Base-by-base conservation (phyloP, 2,888 invertebrate genomes). In the Andricus quercusramuli region DNA sequence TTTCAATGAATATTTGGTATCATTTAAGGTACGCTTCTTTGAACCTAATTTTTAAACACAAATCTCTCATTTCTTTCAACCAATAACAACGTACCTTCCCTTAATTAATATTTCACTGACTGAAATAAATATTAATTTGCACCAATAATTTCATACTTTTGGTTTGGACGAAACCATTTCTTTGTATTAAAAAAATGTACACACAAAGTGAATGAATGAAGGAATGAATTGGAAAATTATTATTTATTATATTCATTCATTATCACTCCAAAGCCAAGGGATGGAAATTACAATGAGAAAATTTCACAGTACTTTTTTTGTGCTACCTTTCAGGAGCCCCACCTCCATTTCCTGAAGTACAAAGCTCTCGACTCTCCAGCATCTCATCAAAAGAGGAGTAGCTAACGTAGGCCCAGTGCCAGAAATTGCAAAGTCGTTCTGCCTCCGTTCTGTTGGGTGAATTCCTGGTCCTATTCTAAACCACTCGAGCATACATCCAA, bases 401-500 rank as follows among this genome's bases (percentile, higher is more conserved):
- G 3, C 25, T 64, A 22, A 64, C 15, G 25, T 17, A 29, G 25
- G 64, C 13, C 29, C 15, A 64, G 25, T 64, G 17, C 29, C 29
- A 17, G 64, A 29, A 29, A 64, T 64, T 64, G 64, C 64, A 64
- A 64, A 64, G 64, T 64, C 64, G 64, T 29, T 64, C 25, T 64
- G 25, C 64, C 64, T 64, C 64, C 6, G 64, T 25, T 64, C 17
- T 64, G 29, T 25, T 64, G 64, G 29, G 6, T 29, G 64, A 64
- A 29, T 64, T 17, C 64, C 29, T 64, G 64, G 22, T 64, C 83
- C 86, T 82, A 89, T 90, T 89, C 84, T 85, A 89, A 90, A 87
- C 88, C 88, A 83, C 84, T 89, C 87, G 87, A 83, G 88, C 89
- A 86, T 89, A 84, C 83, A 89, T 89, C 82, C 87, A 88, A 89